Evolutionary conservation across 2,888 invertebrate species (phyloP).

Genomic region (Mechanitis messenoides): DNA sequence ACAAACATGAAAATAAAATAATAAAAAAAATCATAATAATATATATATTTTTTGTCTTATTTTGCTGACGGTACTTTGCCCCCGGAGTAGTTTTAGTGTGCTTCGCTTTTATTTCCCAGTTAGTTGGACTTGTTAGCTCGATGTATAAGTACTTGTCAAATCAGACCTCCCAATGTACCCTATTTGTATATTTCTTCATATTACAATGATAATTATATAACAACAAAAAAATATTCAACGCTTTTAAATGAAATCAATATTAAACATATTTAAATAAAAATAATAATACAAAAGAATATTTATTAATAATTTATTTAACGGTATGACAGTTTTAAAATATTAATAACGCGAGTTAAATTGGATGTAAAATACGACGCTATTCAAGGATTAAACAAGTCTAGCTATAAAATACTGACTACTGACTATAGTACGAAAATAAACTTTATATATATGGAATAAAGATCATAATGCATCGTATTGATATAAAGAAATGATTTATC

Average conservation of each 20-base stretch:
- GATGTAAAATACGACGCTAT: conserved; percentile 38
- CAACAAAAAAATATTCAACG: no score
- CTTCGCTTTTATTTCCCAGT: conserved; percentile 67
- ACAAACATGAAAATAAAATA: no score
- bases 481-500: conserved; percentile 3
- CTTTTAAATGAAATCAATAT: neutral
- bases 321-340: conserved; percentile 33
- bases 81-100: conserved; percentile 51
- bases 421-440: conserved; percentile 5
- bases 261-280: neutral
- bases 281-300: conserved; percentile 3
- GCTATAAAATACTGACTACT: conserved; percentile 26
- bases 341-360: conserved; percentile 34
- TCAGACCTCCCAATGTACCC: conserved; percentile 31
- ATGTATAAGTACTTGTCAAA: conserved; percentile 39
- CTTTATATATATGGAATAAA: conserved; percentile 9
- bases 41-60: conserved; percentile 3
- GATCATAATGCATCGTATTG: conserved; percentile 1
- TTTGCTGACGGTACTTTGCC: conserved; percentile 49
- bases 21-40: no score
- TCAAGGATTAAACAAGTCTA: conserved; percentile 29
- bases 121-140: conserved; percentile 58
- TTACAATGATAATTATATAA: no score
- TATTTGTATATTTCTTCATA: conserved; percentile 9
- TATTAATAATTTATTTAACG: conserved; percentile 21